Conservation (phyloP, 2,888 invertebrate genomes). For the Selenia dentaria region DNA sequence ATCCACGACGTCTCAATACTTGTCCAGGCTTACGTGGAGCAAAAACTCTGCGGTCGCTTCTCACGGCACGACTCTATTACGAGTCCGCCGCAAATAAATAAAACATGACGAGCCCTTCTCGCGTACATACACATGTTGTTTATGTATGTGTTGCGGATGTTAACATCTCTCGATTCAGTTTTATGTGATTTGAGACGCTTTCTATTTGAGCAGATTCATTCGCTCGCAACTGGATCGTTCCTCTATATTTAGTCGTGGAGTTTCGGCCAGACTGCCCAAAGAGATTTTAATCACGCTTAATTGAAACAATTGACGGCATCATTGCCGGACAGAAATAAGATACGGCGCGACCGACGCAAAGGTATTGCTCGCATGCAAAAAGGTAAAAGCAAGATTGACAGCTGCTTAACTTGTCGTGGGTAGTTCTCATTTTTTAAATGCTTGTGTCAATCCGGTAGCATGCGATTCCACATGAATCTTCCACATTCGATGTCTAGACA, state of each 20-base stretch:
- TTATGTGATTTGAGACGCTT: constrained; percentile 74
- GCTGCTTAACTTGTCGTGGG: constrained; percentile 23
- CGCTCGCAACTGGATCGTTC: constrained; percentile 38
- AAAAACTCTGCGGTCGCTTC: constrained; percentile 78
- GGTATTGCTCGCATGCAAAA: constrained; percentile 24
- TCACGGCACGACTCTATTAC: constrained; percentile 84
- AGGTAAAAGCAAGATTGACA: constrained; percentile 34
- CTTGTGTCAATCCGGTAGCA: constrained; percentile 15
- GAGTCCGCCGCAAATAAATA: constrained; percentile 80
- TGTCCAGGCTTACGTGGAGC: constrained; percentile 63
- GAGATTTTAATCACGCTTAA: constrained; percentile 20
- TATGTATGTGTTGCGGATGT: constrained; percentile 69
- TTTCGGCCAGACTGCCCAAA: constrained; percentile 10
- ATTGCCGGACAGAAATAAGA: constrained; percentile 35
- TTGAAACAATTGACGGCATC: constrained; percentile 40
- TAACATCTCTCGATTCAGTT: constrained; percentile 73
- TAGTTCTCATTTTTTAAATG: constrained; percentile 18
- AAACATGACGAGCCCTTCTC: constrained; percentile 84
- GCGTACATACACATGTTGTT: constrained; percentile 68
- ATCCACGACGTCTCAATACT: constrained; percentile 82
- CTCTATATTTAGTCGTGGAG: constrained; percentile 27
- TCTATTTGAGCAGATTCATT: constrained; percentile 49
- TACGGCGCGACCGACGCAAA: constrained; percentile 28
- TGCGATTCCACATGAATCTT: constrained; percentile 16
- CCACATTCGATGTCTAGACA: constrained; percentile 12